Conservation (phyloP, 2,888 invertebrate species). For the Acleris emargana region DNA sequence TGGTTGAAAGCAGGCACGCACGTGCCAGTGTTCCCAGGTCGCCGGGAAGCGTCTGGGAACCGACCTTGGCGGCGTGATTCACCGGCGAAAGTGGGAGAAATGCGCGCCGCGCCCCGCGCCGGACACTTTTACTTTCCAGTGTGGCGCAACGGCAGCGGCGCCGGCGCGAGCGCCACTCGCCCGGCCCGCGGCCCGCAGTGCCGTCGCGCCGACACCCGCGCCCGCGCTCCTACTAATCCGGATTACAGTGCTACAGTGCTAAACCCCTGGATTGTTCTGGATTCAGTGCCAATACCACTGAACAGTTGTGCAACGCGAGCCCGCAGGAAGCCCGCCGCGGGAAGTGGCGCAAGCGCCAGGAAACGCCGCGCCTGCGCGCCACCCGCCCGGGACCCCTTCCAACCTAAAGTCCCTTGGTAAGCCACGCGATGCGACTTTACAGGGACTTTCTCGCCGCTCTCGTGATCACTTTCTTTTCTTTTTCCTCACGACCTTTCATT, state of each 20-base stretch:
- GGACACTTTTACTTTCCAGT: slow-evolving; percentile 82
- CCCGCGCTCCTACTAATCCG: slow-evolving; percentile 67
- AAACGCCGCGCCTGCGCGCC: slow-evolving; percentile 69
- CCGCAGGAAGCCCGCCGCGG: slow-evolving; percentile 80
- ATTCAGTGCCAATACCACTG: slow-evolving; percentile 71
- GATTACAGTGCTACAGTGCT: slow-evolving; percentile 81
- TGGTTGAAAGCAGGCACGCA: slow-evolving; percentile 1
- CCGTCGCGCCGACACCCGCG: slow-evolving; percentile 42
- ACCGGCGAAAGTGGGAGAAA: slow-evolving; percentile 84
- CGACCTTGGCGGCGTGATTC: slow-evolving; percentile 78
- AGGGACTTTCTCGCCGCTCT: slow-evolving; percentile 29
- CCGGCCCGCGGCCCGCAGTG: slow-evolving; percentile 57
- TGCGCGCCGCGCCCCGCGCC: slow-evolving; percentile 77
- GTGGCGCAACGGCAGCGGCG: slow-evolving; percentile 80
- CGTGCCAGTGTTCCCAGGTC: slow-evolving; percentile 40
- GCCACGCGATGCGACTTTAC: slow-evolving; percentile 39
- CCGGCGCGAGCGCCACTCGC: slow-evolving; percentile 79
- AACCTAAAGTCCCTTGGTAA: slow-evolving; percentile 61
- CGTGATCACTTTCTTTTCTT: slow-evolving; percentile 19
- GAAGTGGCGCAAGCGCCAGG: slow-evolving; percentile 81
- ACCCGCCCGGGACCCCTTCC: slow-evolving; percentile 59
- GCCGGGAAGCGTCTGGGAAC: slow-evolving; percentile 66
- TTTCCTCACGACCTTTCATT: slow-evolving; percentile 11
- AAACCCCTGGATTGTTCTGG: slow-evolving; percentile 54
- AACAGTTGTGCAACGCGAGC: slow-evolving; percentile 79